Evolutionary conservation across 1,140 invertebrate species (phyloP), one percentile per base, ranked within the genome.

Genomic region (Reticulitermes speratus): DNA sequence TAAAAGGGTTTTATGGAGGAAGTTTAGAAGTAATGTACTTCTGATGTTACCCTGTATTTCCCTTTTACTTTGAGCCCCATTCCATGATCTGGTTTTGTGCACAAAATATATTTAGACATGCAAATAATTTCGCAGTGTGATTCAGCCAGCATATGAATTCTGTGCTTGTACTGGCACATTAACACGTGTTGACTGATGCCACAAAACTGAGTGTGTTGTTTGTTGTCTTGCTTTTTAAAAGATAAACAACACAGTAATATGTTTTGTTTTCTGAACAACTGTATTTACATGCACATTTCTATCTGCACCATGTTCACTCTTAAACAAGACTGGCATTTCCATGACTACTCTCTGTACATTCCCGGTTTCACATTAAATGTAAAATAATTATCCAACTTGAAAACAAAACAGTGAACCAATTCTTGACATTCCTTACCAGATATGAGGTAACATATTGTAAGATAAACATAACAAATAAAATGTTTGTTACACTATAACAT

Each of bases 41-140:
- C 3, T 75, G 16, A 12, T n/a, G 14, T 9, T n/a, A 30, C 65
- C n/a, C 65, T 75, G 11, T 75, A 9, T 12, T 75, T 75, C 65
- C 30, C 65, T 75, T 75, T 75, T 75, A 30, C n/a, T 30, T 75
- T 75, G 65, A 75, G 65, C 65, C 65, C 65, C 65, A 75, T 75
- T 75, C 65, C 65, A 75, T 75, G 65, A 30, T 75, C 8, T 75
- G 25, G 65, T 75, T 25, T 30, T 75, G 25, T 75, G n/a, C n/a
- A 75, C 65, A 75, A 75, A 75, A 75, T 75, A 75, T 1, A 65
- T 55, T 55, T 55, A 75, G 5, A 30, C 9, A 7, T 75, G n/a
- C 11, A 30, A 75, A 75, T n/a, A 30, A n/a, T 25, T 75, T 75
- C 30, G 25, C 7, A 75, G 65, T 75, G 65, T 75, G 25, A 30